Evolutionary conservation across 2,113 vertebrate genomes (phyloP).

Genomic region (Clupea harengus): DNA sequence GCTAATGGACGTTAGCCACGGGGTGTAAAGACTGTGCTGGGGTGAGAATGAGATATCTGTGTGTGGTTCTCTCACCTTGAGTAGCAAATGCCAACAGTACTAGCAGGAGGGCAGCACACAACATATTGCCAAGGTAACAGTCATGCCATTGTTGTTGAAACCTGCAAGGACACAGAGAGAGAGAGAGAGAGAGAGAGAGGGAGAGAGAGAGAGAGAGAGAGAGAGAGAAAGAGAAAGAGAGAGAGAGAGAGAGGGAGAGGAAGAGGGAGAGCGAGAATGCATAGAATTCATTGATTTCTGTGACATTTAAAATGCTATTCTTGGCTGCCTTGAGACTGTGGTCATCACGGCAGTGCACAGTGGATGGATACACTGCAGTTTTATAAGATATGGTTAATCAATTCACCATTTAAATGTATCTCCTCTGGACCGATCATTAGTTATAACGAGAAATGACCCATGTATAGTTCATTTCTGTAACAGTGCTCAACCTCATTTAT

Average conservation of each 20-base stretch:
- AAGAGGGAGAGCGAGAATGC: neutral
- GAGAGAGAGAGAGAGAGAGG: constrained; percentile 9
- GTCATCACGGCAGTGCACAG: neutral
- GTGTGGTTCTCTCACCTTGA: constrained; percentile 58
- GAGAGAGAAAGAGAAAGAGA: no score
- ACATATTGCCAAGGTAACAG: constrained; percentile 46
- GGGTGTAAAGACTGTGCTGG: neutral
- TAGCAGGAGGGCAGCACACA: constrained; percentile 42
- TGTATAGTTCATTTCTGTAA: neutral
- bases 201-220: neutral
- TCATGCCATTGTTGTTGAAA: constrained; percentile 47
- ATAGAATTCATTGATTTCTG: no score
- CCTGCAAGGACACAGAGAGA: constrained; percentile 32
- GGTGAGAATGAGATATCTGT: neutral
- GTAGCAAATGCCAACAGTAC: constrained; percentile 48
- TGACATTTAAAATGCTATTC: neutral
- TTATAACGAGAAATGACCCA: neutral
- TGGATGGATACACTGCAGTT: neutral
- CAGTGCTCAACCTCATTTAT: neutral
- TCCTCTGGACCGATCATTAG: neutral
- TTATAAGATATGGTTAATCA: neutral
- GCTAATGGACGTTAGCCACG: neutral
- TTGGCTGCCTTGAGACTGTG: neutral
- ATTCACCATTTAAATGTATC: neutral
- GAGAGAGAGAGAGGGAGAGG: neutral